Base-by-base conservation (phyloP, 2,888 invertebrate species). In the Pegoplata infirma region DNA sequence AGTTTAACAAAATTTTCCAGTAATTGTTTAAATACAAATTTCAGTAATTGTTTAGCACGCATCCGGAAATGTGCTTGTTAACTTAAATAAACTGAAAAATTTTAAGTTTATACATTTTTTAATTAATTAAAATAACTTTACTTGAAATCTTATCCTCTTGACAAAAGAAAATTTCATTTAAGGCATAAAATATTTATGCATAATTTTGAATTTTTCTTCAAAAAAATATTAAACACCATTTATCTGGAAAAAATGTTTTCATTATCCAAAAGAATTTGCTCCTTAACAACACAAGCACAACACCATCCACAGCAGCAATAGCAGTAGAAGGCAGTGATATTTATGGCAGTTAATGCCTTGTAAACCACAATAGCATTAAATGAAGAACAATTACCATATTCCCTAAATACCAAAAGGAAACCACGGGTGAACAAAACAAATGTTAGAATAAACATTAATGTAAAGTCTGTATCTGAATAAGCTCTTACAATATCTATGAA, bases 301-400 rank as follows among this genome's bases (percentile, higher is more conserved):
- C 12, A 58, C 5, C 16, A 25, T 63, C 10, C 46, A 16, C 32
- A 47, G 44, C 12, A 25, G n/a, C n/a, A n/a, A n/a, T n/a, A n/a
- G n/a, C n/a, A n/a, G n/a, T n/a, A n/a, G n/a, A n/a, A n/a, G n/a
- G n/a, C n/a, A n/a, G n/a, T 51, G 58, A 68, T 51, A 58, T 73
- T 73, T 73, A 73, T 66, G 59, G 32, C 28, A 58, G 40, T 66
- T 58, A 73, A 73, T 66, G 49, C 58, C 51, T 58, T 49, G 40
- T 58, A 51, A 28, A 58, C 73, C 73, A 49, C 73, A 73, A 66
- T 47, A 46, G 58, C 40, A 58, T 66, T 73, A 73, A 66, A 58
- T 21, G 51, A 23, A 73, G 51, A 58, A 73, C 66, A 73, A 66
- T 73, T 73, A 66, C 51, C 58, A 66, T 59, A 58, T 66, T 51